Evolutionary conservation across 92 coral and sea anemone species (phyloP).

Genomic region (Epizoanthus stellaris): DNA sequence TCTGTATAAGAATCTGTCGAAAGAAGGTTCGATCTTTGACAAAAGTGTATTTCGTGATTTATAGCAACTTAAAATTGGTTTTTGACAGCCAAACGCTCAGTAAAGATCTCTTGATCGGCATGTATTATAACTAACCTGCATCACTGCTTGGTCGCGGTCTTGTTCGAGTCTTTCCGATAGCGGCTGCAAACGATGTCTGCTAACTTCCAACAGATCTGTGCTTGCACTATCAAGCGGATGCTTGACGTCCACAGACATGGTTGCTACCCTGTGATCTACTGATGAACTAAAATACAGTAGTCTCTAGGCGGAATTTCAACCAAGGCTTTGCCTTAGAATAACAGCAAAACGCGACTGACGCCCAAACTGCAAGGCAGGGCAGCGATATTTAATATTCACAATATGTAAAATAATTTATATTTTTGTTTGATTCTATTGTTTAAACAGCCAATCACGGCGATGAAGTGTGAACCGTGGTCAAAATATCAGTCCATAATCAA

Average conservation of each 20-base stretch:
- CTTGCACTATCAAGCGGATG: conserved; percentile 92
- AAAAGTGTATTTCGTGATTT: neutral
- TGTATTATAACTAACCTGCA: conserved; percentile 72
- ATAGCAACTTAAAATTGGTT: neutral
- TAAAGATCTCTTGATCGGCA: conserved; percentile 12
- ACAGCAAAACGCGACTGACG: conserved; percentile 46
- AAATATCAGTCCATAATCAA: conserved; percentile 24
- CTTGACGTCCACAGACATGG: conserved; percentile 87
- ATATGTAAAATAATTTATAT: conserved; percentile 27
- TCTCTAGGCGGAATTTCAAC: conserved; percentile 3
- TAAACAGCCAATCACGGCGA: conserved; percentile 10
- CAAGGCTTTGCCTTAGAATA: conserved; percentile 25
- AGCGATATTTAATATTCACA: conserved; percentile 41
- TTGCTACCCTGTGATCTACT: conserved; percentile 48
- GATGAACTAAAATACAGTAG: conserved; percentile 31
- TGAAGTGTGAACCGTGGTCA: conserved; percentile 11
- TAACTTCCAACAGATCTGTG: conserved; percentile 88
- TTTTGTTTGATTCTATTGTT: conserved; percentile 28
- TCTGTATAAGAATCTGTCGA: conserved; percentile 9
- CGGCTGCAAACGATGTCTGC: conserved; percentile 91
- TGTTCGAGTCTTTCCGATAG: conserved; percentile 86
- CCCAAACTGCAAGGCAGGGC: conserved; percentile 40
- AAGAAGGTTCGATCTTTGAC: neutral
- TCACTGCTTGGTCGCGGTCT: conserved; percentile 88
- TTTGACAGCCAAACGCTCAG: neutral